phyloP scores from a whole-genome alignment of 2,797 vertebrate genomes.

The Tachyglossus aculeatus region DNA sequence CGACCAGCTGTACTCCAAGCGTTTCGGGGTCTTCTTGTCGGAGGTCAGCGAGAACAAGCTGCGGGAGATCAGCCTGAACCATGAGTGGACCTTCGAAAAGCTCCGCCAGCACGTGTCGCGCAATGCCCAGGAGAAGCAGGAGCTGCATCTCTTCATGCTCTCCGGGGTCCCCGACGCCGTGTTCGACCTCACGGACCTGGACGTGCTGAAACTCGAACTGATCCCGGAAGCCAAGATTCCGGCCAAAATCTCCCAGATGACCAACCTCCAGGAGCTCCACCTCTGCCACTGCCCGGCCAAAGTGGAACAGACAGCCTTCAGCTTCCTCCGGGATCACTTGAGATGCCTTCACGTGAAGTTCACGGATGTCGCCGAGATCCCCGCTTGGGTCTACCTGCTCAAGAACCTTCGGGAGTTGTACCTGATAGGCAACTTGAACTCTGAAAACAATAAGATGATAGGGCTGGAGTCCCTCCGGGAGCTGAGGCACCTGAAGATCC shows the following conservation, averaged over 20 bases:
- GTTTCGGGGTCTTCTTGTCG: conserved; percentile 95
- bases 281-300: conserved; percentile 97
- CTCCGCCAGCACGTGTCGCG: conserved; percentile 91
- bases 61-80: conserved; percentile 94
- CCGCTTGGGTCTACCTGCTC: conserved; percentile 94
- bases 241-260: conserved; percentile 97
- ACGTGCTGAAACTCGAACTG: conserved; percentile 93
- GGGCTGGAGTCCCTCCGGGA: conserved; percentile 96
- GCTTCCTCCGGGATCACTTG: conserved; percentile 96
- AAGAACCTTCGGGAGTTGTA: conserved; percentile 94
- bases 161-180: conserved; percentile 95
- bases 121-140: conserved; percentile 92
- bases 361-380: conserved; percentile 97
- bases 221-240: conserved; percentile 97
- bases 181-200: conserved; percentile 94
- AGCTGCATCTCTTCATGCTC: conserved; percentile 95
- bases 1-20: conserved; percentile 95
- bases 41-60: conserved; percentile 99
- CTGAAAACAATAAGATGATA: conserved; percentile 99
- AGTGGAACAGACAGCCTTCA: conserved; percentile 96
- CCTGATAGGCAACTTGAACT: conserved; percentile 94
- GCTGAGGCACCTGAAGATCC: conserved; percentile 90
- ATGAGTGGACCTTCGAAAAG: conserved; percentile 98
- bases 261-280: conserved; percentile 94
- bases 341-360: conserved; percentile 98